These are phyloP conservation scores for Ochotona princeps DNA, from an alignment of 2,113 vertebrate species.

Conservation along the genomic window DNA sequence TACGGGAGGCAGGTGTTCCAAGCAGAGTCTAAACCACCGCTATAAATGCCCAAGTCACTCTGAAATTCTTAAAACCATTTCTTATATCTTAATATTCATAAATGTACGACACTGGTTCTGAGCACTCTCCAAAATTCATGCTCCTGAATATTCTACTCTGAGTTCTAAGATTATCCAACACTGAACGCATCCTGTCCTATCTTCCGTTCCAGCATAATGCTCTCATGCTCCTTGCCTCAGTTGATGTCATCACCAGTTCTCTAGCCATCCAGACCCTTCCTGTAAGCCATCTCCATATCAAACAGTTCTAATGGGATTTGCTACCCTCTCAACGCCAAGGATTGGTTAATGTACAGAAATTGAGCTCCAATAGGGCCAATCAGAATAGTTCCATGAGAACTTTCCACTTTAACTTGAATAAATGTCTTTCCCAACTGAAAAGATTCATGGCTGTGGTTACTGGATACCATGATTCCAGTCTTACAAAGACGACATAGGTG, in stretches of 20 bases:
- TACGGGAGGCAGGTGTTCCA: too few relatives aligned
- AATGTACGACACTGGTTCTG: not conserved
- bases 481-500: not conserved
- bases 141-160: not conserved
- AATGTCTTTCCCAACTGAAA: not conserved
- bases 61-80: not conserved
- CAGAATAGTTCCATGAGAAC: not conserved
- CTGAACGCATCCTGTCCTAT: rapidly evolving
- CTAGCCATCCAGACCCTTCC: not conserved
- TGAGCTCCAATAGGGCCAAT: not conserved
- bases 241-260: rapidly evolving
- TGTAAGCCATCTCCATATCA: not conserved
- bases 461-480: not conserved
- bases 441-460: not conserved
- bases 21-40: too few relatives aligned
- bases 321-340: not conserved
- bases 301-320: not conserved
- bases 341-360: not conserved
- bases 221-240: rapidly evolving
- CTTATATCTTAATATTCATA: not conserved
- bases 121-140: not conserved
- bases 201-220: too few relatives aligned
- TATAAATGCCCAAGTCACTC: too few relatives aligned
- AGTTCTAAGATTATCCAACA: not conserved
- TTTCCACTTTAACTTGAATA: not conserved